A percentile compares a stretch with the other conserved stretches of the same genome.
These are phyloP conservation scores for Thymelicus sylvestris DNA, from an alignment of 2,888 invertebrate species.

Conservation along the genomic window DNA sequence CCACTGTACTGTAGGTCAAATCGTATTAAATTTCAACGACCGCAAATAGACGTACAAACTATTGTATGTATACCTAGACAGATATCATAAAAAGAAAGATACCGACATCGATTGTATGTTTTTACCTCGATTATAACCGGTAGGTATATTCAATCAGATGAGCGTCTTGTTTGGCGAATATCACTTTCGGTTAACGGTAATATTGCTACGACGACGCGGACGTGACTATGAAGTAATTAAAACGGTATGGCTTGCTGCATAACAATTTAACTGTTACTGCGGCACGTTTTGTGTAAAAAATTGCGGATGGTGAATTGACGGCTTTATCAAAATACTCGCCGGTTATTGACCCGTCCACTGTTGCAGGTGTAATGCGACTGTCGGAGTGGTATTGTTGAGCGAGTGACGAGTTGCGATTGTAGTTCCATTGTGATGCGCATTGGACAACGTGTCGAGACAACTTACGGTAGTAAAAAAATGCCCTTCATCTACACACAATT, in stretches of 20 bases:
- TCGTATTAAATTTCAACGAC: not conserved
- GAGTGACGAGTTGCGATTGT: not conserved
- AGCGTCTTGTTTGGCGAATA: constrained; percentile 60
- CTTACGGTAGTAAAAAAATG: no score
- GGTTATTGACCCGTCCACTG: constrained; percentile 58
- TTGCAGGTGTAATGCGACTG: constrained; percentile 12
- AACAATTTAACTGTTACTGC: constrained; percentile 73
- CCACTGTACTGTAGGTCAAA: no score
- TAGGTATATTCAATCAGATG: constrained; percentile 22
- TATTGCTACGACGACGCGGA: constrained; percentile 63
- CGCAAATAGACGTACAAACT: not conserved
- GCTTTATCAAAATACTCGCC: constrained; percentile 72
- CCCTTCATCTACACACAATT: no score
- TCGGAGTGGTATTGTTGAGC: not conserved
- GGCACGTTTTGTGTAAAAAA: constrained; percentile 63
- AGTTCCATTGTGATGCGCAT: no score
- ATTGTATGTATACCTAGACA: not conserved
- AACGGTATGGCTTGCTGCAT: constrained; percentile 69
- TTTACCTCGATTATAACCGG: constrained; percentile 24
- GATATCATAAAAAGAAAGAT: not conserved
- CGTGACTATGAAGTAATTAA: constrained; percentile 80
- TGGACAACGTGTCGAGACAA: no score
- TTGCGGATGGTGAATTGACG: constrained; percentile 69
- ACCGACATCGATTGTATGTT: constrained; percentile 11
- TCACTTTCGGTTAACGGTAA: constrained; percentile 80